A percentile compares a stretch with the other conserved stretches of the same genome.
Evolutionary conservation across 2,888 invertebrate genomes (phyloP).

Genomic region (Nomada goodeniana): DNA sequence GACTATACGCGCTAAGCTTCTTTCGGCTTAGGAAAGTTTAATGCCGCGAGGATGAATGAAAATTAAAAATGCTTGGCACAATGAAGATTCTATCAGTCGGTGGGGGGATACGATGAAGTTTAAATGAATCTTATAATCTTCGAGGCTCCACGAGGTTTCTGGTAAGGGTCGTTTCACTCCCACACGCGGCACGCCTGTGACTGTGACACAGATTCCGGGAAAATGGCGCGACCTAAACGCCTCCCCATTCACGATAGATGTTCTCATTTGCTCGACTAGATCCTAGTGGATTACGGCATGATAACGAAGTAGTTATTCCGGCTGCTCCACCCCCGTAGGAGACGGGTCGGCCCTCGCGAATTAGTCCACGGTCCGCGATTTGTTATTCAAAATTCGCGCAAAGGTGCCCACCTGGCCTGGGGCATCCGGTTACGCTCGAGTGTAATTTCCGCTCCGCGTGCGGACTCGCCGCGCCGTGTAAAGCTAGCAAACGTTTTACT

Average conservation of each 20-base stretch:
- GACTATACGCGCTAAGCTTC: no score
- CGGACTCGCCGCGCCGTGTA: constrained; percentile 44
- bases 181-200: constrained; percentile 18
- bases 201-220: constrained; percentile 44
- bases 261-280: constrained; percentile 66
- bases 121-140: constrained; percentile 42
- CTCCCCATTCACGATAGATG: constrained; percentile 55
- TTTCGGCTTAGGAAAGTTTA: constrained; percentile 8
- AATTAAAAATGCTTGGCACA: constrained; percentile 37
- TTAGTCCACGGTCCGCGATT: constrained; percentile 70
- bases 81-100: constrained; percentile 9
- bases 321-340: constrained; percentile 26
- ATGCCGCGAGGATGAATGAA: neutral
- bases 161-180: constrained; percentile 15
- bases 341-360: constrained; percentile 44
- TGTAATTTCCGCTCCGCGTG: constrained; percentile 65
- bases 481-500: constrained; percentile 33
- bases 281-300: constrained; percentile 65
- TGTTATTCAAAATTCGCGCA: constrained; percentile 77
- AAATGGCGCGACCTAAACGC: constrained; percentile 44
- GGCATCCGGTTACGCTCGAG: constrained; percentile 68
- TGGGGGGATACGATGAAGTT: constrained; percentile 33
- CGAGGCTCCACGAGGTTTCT: constrained; percentile 4
- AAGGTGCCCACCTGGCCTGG: constrained; percentile 64
- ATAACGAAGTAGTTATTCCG: constrained; percentile 70